Evolutionary conservation across 2,888 invertebrate species (phyloP), one percentile per base, ranked within the genome.

Genomic region (Bruchidius siliquastri): DNA sequence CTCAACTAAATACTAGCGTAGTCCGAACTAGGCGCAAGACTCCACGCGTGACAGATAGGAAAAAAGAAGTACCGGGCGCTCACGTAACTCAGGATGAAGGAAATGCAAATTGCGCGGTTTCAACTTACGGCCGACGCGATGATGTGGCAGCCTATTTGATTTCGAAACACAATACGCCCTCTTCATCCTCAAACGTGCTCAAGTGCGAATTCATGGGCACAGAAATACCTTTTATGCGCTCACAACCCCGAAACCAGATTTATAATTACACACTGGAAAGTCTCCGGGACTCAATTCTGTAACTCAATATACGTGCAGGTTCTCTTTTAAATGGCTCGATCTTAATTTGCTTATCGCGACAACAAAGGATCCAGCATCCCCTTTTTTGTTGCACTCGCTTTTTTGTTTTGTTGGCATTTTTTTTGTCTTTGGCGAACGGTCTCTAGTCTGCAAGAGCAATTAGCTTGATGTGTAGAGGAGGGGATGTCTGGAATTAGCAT

Each of bases 161-260:
- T 79, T 70, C 71, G 80, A 76, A 80, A 80, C 76, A 80, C 77
- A 79, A 80, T 80, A 78, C 77, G 20, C 76, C 75, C 79, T 79
- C 79, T 79, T 76, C 22, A 21, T 10, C 13, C 74, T 76, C 77
- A 74, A 77, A 82, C 82, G 82, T 82, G 82, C 81, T 79, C 79
- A 79, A 82, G 82, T 79, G 81, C 76, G 74, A 77, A 80, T 80
- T 79, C 80, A 80, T 75, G 77, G 80, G 80, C 81, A 82, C 80
- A 81, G 78, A 81, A 81, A 81, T 81, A 80, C 81, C 80, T 81
- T 80, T 81, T 80, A 77, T 77, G 76, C 77, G 76, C 76, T 76
- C 76, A 78, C 18, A 22, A 18, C 22, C 69, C 76, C 79, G 80
- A 22, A 18, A 13, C 69, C 76, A 79, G 80, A 78, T 77, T 80